Evolutionary conservation across 1,140 invertebrate genomes (phyloP).

Genomic region (Drosophila simulans): DNA sequence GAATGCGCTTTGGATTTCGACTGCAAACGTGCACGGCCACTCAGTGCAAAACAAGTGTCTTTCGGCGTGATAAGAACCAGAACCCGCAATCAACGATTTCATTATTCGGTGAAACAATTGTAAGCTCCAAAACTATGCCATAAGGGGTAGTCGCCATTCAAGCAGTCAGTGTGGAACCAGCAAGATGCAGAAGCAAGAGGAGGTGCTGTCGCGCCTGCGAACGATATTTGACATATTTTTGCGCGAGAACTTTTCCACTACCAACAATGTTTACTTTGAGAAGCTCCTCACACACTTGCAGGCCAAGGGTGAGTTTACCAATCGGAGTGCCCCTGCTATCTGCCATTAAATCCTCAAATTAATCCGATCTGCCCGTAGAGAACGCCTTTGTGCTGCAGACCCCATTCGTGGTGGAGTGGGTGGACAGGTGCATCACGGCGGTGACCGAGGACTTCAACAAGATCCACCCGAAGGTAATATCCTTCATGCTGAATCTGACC

Average conservation of each 20-base stretch:
- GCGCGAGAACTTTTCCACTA: constrained; percentile 84
- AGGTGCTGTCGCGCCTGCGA: constrained; percentile 62
- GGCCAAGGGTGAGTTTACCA: constrained; percentile 70
- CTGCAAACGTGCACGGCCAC: constrained; percentile 28
- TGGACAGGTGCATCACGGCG: constrained; percentile 67
- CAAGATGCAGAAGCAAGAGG: constrained; percentile 75
- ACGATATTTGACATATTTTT: constrained; percentile 84
- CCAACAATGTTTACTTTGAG: constrained; percentile 86
- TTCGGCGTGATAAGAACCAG: constrained; percentile 62
- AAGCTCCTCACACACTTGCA: constrained; percentile 85
- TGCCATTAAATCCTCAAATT: neutral
- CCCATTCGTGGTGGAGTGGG: constrained; percentile 70
- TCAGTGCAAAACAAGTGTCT: constrained; percentile 51
- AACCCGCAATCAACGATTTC: constrained; percentile 49
- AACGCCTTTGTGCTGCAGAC: constrained; percentile 64
- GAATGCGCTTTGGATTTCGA: neutral
- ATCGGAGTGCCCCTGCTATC: constrained; percentile 5
- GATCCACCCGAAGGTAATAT: constrained; percentile 74
- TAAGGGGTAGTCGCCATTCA: neutral
- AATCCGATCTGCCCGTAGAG: constrained; percentile 34
- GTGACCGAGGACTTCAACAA: constrained; percentile 59
- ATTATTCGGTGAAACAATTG: constrained; percentile 58
- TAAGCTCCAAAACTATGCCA: constrained; percentile 57
- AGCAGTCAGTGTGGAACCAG: constrained; percentile 21
- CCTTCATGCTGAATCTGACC: constrained; percentile 82